Conservation (phyloP, 2,888 invertebrate species). For the Morinoia aosen region DNA sequence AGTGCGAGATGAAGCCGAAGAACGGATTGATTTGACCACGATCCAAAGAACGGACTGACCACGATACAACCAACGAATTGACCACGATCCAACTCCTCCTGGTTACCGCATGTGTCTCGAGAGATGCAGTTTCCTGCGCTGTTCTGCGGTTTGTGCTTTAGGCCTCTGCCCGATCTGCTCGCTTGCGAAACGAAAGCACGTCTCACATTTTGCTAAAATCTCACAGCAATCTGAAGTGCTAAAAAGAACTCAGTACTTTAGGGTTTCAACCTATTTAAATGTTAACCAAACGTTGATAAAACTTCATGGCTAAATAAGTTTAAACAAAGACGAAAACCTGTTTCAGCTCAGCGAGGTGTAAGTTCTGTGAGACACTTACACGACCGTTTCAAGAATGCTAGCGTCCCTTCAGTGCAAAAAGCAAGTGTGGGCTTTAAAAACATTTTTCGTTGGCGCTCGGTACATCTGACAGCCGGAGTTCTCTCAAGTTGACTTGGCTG, state of each 20-base stretch:
- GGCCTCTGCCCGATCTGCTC: background rate
- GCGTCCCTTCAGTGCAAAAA: too few species aligned
- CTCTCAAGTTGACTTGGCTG: too few species aligned
- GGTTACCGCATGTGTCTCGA: background rate
- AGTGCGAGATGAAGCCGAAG: too few species aligned
- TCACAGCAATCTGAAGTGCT: background rate
- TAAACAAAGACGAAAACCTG: background rate
- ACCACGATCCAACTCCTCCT: background rate
- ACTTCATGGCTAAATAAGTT: background rate
- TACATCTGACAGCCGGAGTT: too few species aligned
- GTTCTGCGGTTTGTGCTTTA: background rate
- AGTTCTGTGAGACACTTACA: background rate
- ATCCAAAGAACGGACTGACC: too few species aligned
- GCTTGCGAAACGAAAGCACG: background rate
- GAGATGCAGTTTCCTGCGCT: background rate
- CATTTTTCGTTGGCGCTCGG: too few species aligned
- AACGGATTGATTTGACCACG: too few species aligned
- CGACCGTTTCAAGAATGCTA: background rate
- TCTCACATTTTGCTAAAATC: background rate
- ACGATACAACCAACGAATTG: too few species aligned
- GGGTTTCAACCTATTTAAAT: background rate
- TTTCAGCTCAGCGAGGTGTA: background rate
- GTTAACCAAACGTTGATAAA: background rate
- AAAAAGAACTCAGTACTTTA: background rate
- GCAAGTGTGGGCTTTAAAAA: too few species aligned